These are phyloP conservation scores for Amblyteles armatorius DNA, from an alignment of 2,888 invertebrate species.

Conservation along the genomic window DNA sequence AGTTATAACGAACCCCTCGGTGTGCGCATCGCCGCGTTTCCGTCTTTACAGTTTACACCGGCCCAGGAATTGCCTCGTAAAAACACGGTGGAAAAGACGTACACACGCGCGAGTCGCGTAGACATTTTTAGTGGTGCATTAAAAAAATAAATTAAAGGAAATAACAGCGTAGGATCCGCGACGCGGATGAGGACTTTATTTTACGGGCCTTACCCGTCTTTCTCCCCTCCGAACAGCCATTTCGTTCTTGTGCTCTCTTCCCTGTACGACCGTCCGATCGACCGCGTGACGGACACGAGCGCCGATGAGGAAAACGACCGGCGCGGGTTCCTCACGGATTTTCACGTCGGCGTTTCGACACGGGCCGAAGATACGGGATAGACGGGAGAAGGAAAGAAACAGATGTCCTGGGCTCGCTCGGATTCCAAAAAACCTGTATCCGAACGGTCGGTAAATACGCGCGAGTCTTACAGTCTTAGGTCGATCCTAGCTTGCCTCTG, in stretches of 20 bases:
- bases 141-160: conserved; percentile 41
- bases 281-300: conserved; percentile 41
- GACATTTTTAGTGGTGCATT: conserved; percentile 5
- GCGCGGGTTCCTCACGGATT: conserved; percentile 52
- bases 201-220: conserved; percentile 42
- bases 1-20: conserved; percentile 37
- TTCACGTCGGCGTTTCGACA: conserved; percentile 62
- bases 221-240: not conserved
- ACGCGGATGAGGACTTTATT: conserved; percentile 58
- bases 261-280: conserved; percentile 22
- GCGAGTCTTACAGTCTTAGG: not conserved
- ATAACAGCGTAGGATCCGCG: conserved; percentile 8
- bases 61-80: conserved; percentile 42
- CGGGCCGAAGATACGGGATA: not conserved
- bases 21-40: conserved; percentile 18
- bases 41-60: conserved; percentile 46
- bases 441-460: not conserved
- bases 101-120: not conserved
- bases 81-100: conserved; percentile 41
- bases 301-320: conserved; percentile 24
- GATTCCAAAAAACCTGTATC: conserved; percentile 72
- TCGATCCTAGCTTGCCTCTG: not conserved
- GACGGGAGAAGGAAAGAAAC: conserved; percentile 24
- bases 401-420: conserved; percentile 50
- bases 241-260: not conserved